Base-by-base conservation (phyloP, 2,113 vertebrate species). In the Chaenocephalus aceratus region DNA sequence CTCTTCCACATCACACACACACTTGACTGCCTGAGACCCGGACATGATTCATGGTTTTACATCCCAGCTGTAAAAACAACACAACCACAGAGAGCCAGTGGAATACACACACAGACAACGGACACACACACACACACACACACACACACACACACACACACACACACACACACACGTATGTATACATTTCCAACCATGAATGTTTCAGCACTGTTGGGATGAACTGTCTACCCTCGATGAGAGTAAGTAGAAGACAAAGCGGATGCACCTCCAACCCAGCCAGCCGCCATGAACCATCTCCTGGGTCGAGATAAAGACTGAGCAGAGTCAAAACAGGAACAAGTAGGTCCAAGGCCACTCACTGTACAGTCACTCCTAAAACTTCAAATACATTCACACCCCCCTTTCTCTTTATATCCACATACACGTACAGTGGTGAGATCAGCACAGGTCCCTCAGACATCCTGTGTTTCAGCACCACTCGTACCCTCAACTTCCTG, bases 21-120 rank as follows among this genome's bases (percentile, higher is more conserved):
- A 64, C 77, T 60, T 3, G 18, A 57, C 54, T 63, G 73, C 57
- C 72, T 54, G 84, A 74, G 86, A 83, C 56, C 71, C n/a, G 76
- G 73, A 89, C 83, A 71, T 58, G 73, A 86, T 88, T 85, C 85
- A 77, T 72, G 84, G 68, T 88, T 85, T 56, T 72, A 87, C 78
- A 67, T 75, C 79, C 59, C 91, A 93, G 93, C 91, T 94, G 91
- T 82, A 53, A 85, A 88, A 93, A 91, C 88, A 93, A 23, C 66
- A 67, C 6, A 0, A 72, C 84, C 76, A 79, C 79, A 85, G 69
- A 60, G 51, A 82, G n/a, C 72, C 75, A 86, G 70, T 58, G 57
- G 23, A 80, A 78, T 1, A 80, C 59, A 81, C 62, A 84, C 75
- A 81, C n/a, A n/a, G n/a, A n/a, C n/a, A n/a, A n/a, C n/a, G n/a